Base-by-base conservation (phyloP, 1,140 invertebrate genomes). In the Piezodorus guildinii region DNA sequence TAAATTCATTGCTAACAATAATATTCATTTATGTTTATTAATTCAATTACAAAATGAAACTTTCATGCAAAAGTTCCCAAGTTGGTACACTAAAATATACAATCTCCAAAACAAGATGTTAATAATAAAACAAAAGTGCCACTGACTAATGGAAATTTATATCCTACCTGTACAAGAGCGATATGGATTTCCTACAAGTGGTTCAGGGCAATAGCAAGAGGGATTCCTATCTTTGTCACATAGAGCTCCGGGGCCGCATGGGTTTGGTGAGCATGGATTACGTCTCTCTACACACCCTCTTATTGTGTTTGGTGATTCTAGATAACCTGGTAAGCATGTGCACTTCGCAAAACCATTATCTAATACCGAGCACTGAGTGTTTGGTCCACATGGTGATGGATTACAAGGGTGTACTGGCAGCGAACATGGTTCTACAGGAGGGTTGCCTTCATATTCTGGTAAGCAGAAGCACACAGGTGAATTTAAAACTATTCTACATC, bases 241-340 rank as follows among this genome's bases (percentile, higher is more conserved):
- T 46, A 85, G 77, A 51, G 90, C 89, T 9, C 85, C 84, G 34
- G 74, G 70, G 30, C 90, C 90, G 72, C 91, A 94, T 1, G 85
- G 84, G 70, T 88, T 91, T 5, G 86, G 85, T 67, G 89, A 84
- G 69, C 89, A 92, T 1, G 85, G 84, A 73, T 91, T 88, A 25
- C 79, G 76, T 64, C 83, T 81, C 69, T 86, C 83, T 1, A 89
- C 76, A 70, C 90, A 92, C 27, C 90, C 90, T 71, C 88, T 79
- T 51, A 93, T 84, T 0, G 90, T 92, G 69, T 92, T 92, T 0
- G 88, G 88, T 73, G 86, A 89, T 76, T 92, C 90, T 15, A 91
- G 79, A 71, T 83, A 92, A 19, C 88, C 88, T 63, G 83, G 78
- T 62, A 91, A 76, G 71, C 90, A 94, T 2, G 88, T 91, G 72